A percentile compares a stretch with the other conserved stretches of the same genome.
These are phyloP conservation scores for Microdon myrmicae DNA, from an alignment of 2,888 invertebrate species.

Conservation along the genomic window DNA sequence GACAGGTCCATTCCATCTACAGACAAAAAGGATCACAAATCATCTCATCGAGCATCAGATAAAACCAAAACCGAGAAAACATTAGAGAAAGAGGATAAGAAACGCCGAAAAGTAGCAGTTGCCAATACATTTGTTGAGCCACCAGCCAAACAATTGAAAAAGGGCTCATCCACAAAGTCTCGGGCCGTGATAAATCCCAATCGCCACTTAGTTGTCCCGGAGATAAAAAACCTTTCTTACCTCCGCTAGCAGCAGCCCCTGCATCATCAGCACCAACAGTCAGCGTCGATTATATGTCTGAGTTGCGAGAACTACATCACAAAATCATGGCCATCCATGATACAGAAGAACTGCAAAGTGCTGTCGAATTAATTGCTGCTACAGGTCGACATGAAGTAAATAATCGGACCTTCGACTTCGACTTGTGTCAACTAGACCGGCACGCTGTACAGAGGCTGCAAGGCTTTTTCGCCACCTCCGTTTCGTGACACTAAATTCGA, in stretches of 20 bases:
- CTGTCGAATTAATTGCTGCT: slow-evolving; percentile 89
- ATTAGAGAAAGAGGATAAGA: slow-evolving; percentile 73
- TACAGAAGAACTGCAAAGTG: slow-evolving; percentile 82
- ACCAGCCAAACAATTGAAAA: slow-evolving; percentile 61
- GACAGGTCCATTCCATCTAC: slow-evolving; percentile 46
- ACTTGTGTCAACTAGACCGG: slow-evolving; percentile 85
- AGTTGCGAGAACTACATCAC: slow-evolving; percentile 83
- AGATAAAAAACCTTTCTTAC: slow-evolving; percentile 43
- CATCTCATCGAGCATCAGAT: slow-evolving; percentile 26
- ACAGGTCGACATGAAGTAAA: slow-evolving; percentile 90
- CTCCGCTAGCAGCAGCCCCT: slow-evolving; percentile 38
- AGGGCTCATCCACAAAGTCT: slow-evolving; percentile 60
- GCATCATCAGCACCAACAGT: slow-evolving; percentile 28
- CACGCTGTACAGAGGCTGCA: slow-evolving; percentile 83
- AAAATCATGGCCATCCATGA: slow-evolving; percentile 89
- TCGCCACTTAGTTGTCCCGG: slow-evolving; percentile 60
- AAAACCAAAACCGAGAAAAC: slow-evolving; percentile 68
- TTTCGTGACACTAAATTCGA: slow-evolving; percentile 66
- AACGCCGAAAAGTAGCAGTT: slow-evolving; percentile 63
- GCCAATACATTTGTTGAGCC: slow-evolving; percentile 66
- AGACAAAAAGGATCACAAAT: slow-evolving; percentile 70
- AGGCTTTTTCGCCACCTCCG: slow-evolving; percentile 73
- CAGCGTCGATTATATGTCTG: slow-evolving; percentile 85
- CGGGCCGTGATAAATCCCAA: slow-evolving; percentile 61
- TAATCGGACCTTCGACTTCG: slow-evolving; percentile 91